Percentiles rank a stretch among this genome's conserved stretches.
Conservation (phyloP, 1,140 invertebrate genomes). For the Atta texana region DNA sequence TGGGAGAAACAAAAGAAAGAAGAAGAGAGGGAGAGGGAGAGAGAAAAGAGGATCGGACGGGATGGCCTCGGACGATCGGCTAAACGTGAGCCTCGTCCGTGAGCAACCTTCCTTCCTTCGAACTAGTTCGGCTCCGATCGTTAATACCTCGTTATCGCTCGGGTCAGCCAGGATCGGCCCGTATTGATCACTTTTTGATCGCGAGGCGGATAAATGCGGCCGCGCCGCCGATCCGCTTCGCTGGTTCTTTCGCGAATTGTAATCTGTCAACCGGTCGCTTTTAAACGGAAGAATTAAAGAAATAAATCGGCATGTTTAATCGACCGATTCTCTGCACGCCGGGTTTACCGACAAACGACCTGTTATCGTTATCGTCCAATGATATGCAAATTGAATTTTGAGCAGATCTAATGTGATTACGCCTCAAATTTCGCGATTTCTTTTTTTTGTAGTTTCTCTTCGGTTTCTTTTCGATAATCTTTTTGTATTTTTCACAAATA, state of each 20-base stretch:
- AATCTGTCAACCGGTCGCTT: slow-evolving; percentile 57
- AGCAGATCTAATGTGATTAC: slow-evolving; percentile 19
- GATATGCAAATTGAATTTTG: slow-evolving; percentile 44
- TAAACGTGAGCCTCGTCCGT: slow-evolving; percentile 61
- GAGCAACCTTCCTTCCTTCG: slow-evolving; percentile 59
- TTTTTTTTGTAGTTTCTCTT: not conserved
- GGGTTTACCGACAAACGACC: slow-evolving; percentile 40
- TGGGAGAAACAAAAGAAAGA: not conserved
- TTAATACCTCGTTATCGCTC: slow-evolving; percentile 83
- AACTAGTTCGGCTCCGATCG: slow-evolving; percentile 78
- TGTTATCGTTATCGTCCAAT: slow-evolving; percentile 14
- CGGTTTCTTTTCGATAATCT: no score
- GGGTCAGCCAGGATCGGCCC: slow-evolving; percentile 69
- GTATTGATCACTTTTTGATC: slow-evolving; percentile 75
- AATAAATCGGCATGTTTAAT: slow-evolving; percentile 35
- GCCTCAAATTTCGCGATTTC: not conserved
- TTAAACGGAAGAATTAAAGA: slow-evolving; percentile 55
- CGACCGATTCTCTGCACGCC: not conserved
- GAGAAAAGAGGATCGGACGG: slow-evolving; percentile 32
- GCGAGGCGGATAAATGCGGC: slow-evolving; percentile 63
- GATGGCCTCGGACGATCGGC: slow-evolving; percentile 60
- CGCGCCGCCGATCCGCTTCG: slow-evolving; percentile 57
- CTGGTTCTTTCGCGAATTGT: slow-evolving; percentile 51
- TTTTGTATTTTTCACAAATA: not conserved
- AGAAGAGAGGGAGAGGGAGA: not conserved